Evolutionary conservation across 2,113 vertebrate species (phyloP).

Genomic region (Ctenomys sociabilis): DNA sequence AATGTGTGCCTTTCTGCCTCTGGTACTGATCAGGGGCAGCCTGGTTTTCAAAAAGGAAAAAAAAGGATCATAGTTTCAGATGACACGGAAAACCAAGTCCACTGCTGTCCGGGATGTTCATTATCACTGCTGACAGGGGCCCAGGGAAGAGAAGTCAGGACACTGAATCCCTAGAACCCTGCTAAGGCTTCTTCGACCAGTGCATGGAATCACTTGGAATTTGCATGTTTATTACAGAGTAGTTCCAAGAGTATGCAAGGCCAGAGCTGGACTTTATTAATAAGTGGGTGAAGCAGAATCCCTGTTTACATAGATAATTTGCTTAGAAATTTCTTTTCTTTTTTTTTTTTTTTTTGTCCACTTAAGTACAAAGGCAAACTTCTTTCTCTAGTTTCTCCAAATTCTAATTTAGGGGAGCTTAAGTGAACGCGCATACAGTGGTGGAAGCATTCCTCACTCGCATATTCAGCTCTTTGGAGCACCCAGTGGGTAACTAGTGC

Average conservation of each 20-base stretch:
- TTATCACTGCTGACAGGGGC: not conserved
- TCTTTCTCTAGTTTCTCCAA: not conserved
- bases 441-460: not conserved
- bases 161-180: not conserved
- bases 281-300: not conserved
- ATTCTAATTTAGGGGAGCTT: not conserved
- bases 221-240: not conserved
- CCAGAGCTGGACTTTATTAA: not conserved
- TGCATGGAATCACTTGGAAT: rapidly evolving
- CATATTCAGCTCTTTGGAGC: not conserved
- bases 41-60: not conserved
- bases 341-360: not conserved
- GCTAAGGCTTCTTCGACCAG: not conserved
- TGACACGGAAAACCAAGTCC: rapidly evolving
- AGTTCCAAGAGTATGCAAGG: not conserved
- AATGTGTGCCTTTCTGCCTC: rapidly evolving
- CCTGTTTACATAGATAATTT: slow-evolving; percentile 24
- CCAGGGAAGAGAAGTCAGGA: not conserved
- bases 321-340: not conserved
- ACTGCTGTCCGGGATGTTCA: not conserved
- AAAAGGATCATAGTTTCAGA: too few relatives aligned
- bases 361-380: slow-evolving; percentile 19
- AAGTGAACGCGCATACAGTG: not conserved
- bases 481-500: rapidly evolving
- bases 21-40: not conserved